Percentiles rank a stretch among this genome's conserved stretches.
These are phyloP conservation scores for Cotesia chilonis DNA, from an alignment of 1,140 invertebrate species.

Conservation along the genomic window DNA sequence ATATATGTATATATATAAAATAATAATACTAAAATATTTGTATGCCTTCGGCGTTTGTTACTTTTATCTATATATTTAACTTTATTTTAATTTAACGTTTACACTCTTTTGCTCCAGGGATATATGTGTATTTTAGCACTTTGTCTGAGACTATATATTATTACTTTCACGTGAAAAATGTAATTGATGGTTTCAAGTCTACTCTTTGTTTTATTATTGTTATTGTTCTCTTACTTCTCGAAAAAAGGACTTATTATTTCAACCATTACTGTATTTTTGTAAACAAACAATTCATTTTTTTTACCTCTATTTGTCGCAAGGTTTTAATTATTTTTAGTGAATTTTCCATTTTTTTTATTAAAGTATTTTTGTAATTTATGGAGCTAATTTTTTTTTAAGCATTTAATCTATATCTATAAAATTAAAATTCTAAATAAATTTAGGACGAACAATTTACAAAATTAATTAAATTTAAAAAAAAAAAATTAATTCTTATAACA, in stretches of 20 bases:
- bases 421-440: too few relatives aligned
- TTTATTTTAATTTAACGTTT: conserved; percentile 29
- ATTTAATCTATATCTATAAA: too few relatives aligned
- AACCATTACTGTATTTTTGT: too few relatives aligned
- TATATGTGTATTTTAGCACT: conserved; percentile 7
- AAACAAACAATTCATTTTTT: too few relatives aligned
- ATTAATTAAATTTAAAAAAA: too few relatives aligned
- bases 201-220: background rate
- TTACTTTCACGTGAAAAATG: conserved; percentile 1
- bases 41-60: background rate
- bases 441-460: too few relatives aligned
- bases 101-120: background rate
- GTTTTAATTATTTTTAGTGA: too few relatives aligned
- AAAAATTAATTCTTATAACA: too few relatives aligned
- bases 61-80: conserved; percentile 19
- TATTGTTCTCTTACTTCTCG: background rate
- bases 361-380: too few relatives aligned
- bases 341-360: too few relatives aligned
- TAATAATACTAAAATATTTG: conserved; percentile 3
- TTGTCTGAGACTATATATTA: conserved; percentile 4
- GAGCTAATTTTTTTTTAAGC: too few relatives aligned
- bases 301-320: too few relatives aligned
- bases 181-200: conserved; percentile 21
- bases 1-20: background rate
- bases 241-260: background rate